Percentiles rank a stretch among this genome's conserved stretches.
Conservation (phyloP, 1,140 invertebrate genomes). For the Micrasema minimum region DNA sequence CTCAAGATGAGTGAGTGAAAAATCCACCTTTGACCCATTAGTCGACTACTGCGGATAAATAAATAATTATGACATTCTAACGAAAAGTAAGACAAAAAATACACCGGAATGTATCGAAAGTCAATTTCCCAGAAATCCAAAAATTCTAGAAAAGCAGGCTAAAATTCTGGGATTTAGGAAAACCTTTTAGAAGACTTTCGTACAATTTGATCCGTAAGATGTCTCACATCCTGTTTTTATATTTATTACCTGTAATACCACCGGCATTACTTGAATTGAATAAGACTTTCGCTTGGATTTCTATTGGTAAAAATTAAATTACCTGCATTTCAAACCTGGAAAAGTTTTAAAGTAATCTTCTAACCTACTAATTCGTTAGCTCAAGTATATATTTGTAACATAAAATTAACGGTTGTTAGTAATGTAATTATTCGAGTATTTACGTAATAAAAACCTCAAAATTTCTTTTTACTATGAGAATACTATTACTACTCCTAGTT, state of each 20-base stretch:
- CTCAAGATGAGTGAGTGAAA: neutral
- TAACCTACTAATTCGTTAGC: no score
- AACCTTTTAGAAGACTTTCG: conserved; percentile 38
- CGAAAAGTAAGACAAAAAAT: conserved; percentile 1
- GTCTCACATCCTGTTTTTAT: conserved; percentile 19
- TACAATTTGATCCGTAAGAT: conserved; percentile 45
- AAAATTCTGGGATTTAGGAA: conserved; percentile 19
- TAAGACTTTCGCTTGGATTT: conserved; percentile 35
- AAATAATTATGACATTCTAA: conserved; percentile 21
- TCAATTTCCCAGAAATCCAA: conserved; percentile 15
- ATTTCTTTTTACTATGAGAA: no score
- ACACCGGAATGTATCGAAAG: conserved; percentile 3
- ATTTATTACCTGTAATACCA: conserved; percentile 45
- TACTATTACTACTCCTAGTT: no score
- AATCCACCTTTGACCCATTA: neutral
- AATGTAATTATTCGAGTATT: no score
- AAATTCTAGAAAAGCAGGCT: conserved; percentile 13
- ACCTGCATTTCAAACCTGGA: no score
- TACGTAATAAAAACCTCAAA: no score
- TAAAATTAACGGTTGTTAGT: no score
- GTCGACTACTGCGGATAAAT: conserved; percentile 1
- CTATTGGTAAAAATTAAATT: no score
- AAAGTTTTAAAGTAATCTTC: no score
- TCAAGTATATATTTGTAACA: no score
- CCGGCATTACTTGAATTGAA: conserved; percentile 47